These are phyloP conservation scores for Acromyrmex charruanus DNA, from an alignment of 1,140 invertebrate genomes.

Conservation along the genomic window DNA sequence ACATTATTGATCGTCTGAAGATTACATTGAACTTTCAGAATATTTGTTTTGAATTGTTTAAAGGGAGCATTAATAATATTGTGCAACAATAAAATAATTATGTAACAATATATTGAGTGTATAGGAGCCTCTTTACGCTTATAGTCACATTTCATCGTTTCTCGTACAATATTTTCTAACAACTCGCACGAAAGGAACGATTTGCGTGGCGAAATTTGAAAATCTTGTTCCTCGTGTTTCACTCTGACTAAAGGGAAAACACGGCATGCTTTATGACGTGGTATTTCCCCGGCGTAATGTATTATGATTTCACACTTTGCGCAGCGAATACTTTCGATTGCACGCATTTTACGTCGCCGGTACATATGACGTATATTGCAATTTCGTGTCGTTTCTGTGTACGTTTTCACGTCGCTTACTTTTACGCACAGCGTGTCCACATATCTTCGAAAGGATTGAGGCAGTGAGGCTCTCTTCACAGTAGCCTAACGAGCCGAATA, in stretches of 20 bases:
- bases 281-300: constrained; percentile 39
- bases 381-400: constrained; percentile 33
- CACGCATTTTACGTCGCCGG: constrained; percentile 12
- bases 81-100: too few relatives aligned
- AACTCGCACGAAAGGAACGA: background rate
- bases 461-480: background rate
- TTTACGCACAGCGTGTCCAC: background rate
- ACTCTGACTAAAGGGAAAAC: constrained; percentile 27
- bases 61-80: too few relatives aligned
- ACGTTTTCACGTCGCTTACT: constrained; percentile 16
- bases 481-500: constrained; percentile 73
- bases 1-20: too few relatives aligned
- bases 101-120: too few relatives aligned
- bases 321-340: constrained; percentile 23
- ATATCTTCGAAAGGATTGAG: background rate
- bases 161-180: constrained; percentile 11
- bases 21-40: too few relatives aligned
- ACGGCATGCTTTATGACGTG: constrained; percentile 7
- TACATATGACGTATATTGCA: constrained; percentile 21
- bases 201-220: constrained; percentile 27
- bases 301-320: constrained; percentile 51
- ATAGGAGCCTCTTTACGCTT: background rate
- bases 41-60: too few relatives aligned
- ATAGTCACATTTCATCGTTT: background rate
- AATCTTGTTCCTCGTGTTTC: constrained; percentile 35